Evolutionary conservation across 2,797 vertebrate genomes (phyloP).

Genomic region (Pipistrellus nathusii): DNA sequence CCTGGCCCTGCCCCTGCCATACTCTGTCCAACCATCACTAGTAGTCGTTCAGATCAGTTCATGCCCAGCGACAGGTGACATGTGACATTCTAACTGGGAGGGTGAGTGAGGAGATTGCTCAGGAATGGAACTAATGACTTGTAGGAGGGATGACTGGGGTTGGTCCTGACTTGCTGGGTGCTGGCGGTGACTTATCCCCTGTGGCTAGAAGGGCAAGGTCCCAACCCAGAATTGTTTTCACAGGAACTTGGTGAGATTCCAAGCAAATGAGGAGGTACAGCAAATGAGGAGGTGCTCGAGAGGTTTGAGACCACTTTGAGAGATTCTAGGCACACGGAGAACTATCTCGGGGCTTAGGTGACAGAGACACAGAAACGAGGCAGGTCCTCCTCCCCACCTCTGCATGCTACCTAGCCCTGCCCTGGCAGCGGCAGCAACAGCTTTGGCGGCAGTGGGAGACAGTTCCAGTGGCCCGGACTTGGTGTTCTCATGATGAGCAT

Average conservation of each 20-base stretch:
- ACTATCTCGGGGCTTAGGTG: background rate
- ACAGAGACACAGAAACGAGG: slow-evolving; percentile 59
- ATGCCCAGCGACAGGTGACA: background rate
- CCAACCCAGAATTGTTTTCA: background rate
- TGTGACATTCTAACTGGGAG: background rate
- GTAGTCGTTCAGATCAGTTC: background rate
- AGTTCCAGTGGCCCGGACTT: background rate
- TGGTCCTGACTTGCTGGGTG: background rate
- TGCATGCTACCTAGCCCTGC: background rate
- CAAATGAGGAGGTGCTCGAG: background rate
- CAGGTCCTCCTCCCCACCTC: slow-evolving; percentile 6
- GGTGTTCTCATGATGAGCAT: background rate
- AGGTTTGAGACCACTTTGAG: background rate
- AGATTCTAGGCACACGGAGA: slow-evolving; percentile 3
- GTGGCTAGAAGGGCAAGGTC: slow-evolving; percentile 18
- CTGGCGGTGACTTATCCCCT: background rate
- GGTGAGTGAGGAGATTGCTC: background rate
- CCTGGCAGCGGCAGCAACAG: slow-evolving; percentile 31
- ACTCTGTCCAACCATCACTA: background rate
- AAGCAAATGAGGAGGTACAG: background rate
- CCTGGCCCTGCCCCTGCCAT: background rate
- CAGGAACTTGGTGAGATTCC: background rate
- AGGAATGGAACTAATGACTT: background rate
- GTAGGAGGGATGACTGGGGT: background rate
- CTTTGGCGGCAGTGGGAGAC: background rate